Evolutionary conservation across 2,888 invertebrate species (phyloP).

Genomic region (Gasteruption jaculator): DNA sequence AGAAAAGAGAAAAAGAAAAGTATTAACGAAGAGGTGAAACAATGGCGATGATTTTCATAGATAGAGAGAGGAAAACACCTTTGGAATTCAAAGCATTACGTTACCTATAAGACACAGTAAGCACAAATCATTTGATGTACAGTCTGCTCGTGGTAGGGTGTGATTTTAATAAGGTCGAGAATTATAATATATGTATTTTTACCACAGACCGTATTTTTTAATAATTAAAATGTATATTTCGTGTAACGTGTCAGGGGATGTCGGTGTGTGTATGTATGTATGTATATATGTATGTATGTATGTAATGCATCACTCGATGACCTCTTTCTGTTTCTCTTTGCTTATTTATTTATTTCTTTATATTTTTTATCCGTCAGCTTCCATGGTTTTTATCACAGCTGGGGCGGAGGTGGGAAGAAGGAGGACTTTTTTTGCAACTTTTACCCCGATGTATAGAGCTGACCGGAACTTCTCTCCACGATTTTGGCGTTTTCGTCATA

Average conservation of each 20-base stretch:
- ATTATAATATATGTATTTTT: slow-evolving; percentile 30
- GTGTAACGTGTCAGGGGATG: slow-evolving; percentile 21
- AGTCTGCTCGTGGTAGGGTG: slow-evolving; percentile 25
- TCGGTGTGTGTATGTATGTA: too few species aligned
- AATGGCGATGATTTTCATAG: neutral
- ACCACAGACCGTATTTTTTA: slow-evolving; percentile 34
- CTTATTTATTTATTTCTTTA: slow-evolving; percentile 22
- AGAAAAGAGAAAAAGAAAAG: too few species aligned
- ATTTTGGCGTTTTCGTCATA: too few species aligned
- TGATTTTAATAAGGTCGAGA: slow-evolving; percentile 26
- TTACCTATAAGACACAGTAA: slow-evolving; percentile 23
- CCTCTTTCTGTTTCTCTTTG: slow-evolving; percentile 16
- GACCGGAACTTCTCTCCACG: slow-evolving; percentile 19
- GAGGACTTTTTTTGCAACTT: slow-evolving; percentile 24
- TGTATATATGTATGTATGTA: too few species aligned
- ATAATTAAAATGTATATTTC: slow-evolving; percentile 32
- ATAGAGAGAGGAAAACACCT: neutral
- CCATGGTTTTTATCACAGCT: slow-evolving; percentile 49
- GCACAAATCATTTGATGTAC: slow-evolving; percentile 29
- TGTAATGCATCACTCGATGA: slow-evolving; percentile 38
- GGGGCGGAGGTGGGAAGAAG: slow-evolving; percentile 40
- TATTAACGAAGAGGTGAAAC: too few species aligned
- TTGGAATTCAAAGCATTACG: slow-evolving; percentile 10
- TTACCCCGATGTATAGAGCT: slow-evolving; percentile 27
- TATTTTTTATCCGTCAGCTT: slow-evolving; percentile 38